Evolutionary conservation across 1,140 invertebrate species (phyloP).

Genomic region (Theocolax elegans): DNA sequence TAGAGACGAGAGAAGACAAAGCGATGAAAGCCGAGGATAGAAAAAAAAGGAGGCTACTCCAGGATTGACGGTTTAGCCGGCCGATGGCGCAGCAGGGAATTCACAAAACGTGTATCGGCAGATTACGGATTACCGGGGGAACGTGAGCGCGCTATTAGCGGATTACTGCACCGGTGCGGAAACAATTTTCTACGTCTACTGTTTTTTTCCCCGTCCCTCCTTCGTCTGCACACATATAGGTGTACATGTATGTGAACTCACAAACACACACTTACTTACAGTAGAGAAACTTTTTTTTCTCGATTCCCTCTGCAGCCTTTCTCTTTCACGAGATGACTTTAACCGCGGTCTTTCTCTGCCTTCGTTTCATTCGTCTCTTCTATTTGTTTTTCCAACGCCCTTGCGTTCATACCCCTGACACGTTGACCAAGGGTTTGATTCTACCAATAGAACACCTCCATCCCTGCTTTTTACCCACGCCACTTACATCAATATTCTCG

Average conservation of each 20-base stretch:
- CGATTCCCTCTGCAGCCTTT: background rate
- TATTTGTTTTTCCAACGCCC: background rate
- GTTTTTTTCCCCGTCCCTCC: constrained; percentile 30
- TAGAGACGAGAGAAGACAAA: background rate
- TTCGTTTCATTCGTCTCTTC: background rate
- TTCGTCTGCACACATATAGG: background rate
- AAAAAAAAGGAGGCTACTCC: constrained; percentile 18
- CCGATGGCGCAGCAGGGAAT: constrained; percentile 29
- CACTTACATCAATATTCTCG: too few relatives aligned
- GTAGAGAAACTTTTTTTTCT: constrained; percentile 14
- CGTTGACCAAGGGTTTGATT: too few relatives aligned
- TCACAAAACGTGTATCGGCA: constrained; percentile 51
- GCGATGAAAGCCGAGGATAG: too few relatives aligned
- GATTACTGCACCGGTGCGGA: constrained; percentile 55
- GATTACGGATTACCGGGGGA: constrained; percentile 58
- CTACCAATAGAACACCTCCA: too few relatives aligned
- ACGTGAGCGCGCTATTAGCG: constrained; percentile 59
- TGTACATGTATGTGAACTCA: too few relatives aligned
- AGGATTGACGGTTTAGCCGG: constrained; percentile 38
- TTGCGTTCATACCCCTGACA: too few relatives aligned
- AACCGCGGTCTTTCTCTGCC: background rate
- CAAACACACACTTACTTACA: background rate
- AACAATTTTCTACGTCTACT: constrained; percentile 56
- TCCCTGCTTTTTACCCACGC: too few relatives aligned
- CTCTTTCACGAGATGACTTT: constrained; percentile 7